phyloP scores from a whole-genome alignment of 2,888 invertebrate species.

The Mesoligia furuncula region DNA sequence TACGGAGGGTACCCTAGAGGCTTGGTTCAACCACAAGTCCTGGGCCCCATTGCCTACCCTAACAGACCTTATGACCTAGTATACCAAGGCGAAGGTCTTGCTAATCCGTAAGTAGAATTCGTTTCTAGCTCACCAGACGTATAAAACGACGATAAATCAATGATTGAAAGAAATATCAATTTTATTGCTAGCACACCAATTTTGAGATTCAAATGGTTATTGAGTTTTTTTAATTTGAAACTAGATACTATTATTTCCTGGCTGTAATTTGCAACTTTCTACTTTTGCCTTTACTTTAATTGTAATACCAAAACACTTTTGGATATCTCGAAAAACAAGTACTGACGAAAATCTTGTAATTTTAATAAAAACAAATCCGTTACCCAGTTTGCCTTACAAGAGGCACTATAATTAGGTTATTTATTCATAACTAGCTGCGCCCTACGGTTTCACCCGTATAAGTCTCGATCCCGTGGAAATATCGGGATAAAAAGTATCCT shows the following conservation, averaged over 20 bases:
- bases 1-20: conserved; percentile 73
- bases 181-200: conserved; percentile 23
- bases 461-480: too few relatives aligned
- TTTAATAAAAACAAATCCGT: not conserved
- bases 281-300: conserved; percentile 31
- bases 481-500: too few relatives aligned
- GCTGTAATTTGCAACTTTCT: conserved; percentile 42
- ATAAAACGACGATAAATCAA: not conserved
- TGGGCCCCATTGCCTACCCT: conserved; percentile 69
- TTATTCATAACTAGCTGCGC: not conserved
- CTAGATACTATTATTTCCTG: not conserved
- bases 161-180: not conserved
- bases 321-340: not conserved
- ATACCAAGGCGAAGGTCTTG: conserved; percentile 76
- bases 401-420: too few relatives aligned
- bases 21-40: conserved; percentile 65
- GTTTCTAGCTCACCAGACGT: conserved; percentile 8
- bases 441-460: too few relatives aligned
- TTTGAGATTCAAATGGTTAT: conserved; percentile 16
- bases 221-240: conserved; percentile 6
- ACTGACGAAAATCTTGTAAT: not conserved
- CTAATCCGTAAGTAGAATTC: conserved; percentile 75
- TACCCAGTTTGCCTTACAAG: not conserved
- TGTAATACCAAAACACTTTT: not conserved
- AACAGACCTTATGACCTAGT: conserved; percentile 78